Base-by-base conservation (phyloP, 2,113 vertebrate genomes). In the Upupa epops region DNA sequence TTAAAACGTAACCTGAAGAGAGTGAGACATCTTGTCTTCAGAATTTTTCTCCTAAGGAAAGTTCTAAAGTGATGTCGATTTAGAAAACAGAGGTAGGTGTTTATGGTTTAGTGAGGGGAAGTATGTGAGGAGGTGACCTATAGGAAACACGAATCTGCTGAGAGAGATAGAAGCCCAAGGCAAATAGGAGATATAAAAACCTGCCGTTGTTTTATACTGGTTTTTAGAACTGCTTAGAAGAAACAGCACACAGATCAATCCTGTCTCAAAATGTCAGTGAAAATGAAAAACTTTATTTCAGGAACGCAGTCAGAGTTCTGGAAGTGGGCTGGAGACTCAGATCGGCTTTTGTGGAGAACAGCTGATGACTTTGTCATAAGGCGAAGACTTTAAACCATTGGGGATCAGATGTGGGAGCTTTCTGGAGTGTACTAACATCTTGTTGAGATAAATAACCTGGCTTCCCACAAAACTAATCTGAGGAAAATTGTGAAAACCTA, bases 61-160 rank as follows among this genome's bases (percentile, higher is more conserved):
- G 36, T 11, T 76, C n/a, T 89, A 2, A 79, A 88, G 48, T 52
- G 32, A n/a, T 85, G 59, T n/a, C 70, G 46, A 15, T 55, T 65
- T 91, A 79, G 51, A 70, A 72, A 87, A 87, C 2, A 3, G 70
- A 34, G 42, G 51, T 55, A 14, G 37, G 77, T 82, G 48, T 92
- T 90, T 89, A 65, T 59, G 73, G 63, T 79, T 90, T 0, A n/a
- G 0, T 85, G 52, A 76, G 82, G 46, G n/a, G 29, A 79, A 68
- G 13, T 52, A 48, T 73, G 48, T 0, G 5, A 92, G 74, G 52
- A 90, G 48, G n/a, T 94, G 90, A 94, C 86, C 74, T 94, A 92
- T 92, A 84, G 73, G 69, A 93, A 95, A 81, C 31, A 91, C 49
- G 56, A 88, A 59, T 77, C 49, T 77, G 20, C 65, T 17, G 58